phyloP scores from a whole-genome alignment of 2,888 invertebrate species.

The Catocala nupta region DNA sequence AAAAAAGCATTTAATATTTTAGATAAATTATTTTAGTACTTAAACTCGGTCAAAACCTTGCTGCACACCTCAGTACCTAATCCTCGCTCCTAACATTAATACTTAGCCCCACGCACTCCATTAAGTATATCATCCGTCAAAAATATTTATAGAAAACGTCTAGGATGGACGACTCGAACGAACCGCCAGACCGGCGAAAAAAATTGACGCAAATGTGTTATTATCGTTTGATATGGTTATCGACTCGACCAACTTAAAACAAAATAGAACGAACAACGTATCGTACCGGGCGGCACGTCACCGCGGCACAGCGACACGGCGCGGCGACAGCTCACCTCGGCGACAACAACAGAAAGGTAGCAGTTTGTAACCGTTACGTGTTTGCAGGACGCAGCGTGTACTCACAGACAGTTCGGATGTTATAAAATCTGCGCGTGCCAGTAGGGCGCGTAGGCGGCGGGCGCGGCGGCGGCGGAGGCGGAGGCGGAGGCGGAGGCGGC shows the following conservation, averaged over 20 bases:
- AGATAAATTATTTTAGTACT: slow-evolving; percentile 1
- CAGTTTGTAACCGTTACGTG: neutral
- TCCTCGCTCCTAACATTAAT: slow-evolving; percentile 29
- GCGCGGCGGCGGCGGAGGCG: slow-evolving; percentile 26
- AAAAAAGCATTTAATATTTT: slow-evolving; percentile 8
- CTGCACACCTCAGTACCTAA: slow-evolving; percentile 31
- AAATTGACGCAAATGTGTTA: slow-evolving; percentile 46
- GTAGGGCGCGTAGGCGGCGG: slow-evolving; percentile 47
- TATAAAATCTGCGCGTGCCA: slow-evolving; percentile 65
- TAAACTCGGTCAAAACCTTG: slow-evolving; percentile 50
- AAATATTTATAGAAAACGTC: slow-evolving; percentile 25
- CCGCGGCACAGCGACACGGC: neutral
- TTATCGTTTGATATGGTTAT: slow-evolving; percentile 41
- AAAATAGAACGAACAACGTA: slow-evolving; percentile 4
- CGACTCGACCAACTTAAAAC: slow-evolving; percentile 6
- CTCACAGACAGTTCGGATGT: slow-evolving; percentile 42
- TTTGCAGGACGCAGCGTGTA: neutral
- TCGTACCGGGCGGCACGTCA: neutral
- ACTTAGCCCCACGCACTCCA: slow-evolving; percentile 27
- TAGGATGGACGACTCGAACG: slow-evolving; percentile 40
- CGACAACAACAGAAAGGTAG: neutral
- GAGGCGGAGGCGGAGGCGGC: slow-evolving; percentile 26
- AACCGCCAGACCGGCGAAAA: slow-evolving; percentile 29
- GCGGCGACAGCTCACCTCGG: too few relatives aligned
- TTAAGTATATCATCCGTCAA: slow-evolving; percentile 37